phyloP scores from a whole-genome alignment of 2,113 vertebrate species.

The Turdus rufiventris region DNA sequence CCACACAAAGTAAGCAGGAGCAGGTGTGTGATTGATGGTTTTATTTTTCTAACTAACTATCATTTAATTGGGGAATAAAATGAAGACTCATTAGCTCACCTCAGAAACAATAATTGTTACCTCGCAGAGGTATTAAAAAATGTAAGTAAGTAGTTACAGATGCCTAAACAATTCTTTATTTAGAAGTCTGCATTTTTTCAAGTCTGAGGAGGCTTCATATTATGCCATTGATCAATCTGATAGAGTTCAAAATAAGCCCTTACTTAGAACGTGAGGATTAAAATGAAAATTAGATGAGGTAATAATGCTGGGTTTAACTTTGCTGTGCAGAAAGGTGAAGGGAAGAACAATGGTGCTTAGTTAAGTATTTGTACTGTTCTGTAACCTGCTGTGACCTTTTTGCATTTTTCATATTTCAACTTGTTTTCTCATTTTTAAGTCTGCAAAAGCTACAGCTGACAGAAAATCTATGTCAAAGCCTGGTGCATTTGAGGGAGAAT shows the following conservation, averaged over 20 bases:
- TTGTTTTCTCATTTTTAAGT: slow-evolving; percentile 71
- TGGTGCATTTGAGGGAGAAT: slow-evolving; percentile 83
- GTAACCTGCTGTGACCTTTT: not conserved
- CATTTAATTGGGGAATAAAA: not conserved
- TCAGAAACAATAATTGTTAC: not conserved
- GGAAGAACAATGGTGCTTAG: not conserved
- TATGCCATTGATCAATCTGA: not conserved
- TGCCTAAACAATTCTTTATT: not conserved
- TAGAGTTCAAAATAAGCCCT: not conserved
- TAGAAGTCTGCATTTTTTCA: not conserved
- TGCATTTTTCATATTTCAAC: not conserved
- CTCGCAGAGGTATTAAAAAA: not conserved
- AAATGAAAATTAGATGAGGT: not conserved
- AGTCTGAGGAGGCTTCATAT: not conserved
- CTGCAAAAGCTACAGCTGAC: slow-evolving; percentile 89
- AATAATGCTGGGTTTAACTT: not conserved
- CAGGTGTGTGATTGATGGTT: slow-evolving; percentile 75
- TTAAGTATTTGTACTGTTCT: not conserved
- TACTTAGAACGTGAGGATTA: not conserved
- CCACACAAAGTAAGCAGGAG: slow-evolving; percentile 97
- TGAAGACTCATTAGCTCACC: not conserved
- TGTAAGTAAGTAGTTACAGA: not conserved
- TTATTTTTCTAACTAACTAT: not conserved
- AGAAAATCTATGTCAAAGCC: slow-evolving; percentile 84
- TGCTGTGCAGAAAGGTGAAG: not conserved